Evolutionary conservation across 2,888 invertebrate genomes (phyloP).

Genomic region (Trichopoda pennipes): DNA sequence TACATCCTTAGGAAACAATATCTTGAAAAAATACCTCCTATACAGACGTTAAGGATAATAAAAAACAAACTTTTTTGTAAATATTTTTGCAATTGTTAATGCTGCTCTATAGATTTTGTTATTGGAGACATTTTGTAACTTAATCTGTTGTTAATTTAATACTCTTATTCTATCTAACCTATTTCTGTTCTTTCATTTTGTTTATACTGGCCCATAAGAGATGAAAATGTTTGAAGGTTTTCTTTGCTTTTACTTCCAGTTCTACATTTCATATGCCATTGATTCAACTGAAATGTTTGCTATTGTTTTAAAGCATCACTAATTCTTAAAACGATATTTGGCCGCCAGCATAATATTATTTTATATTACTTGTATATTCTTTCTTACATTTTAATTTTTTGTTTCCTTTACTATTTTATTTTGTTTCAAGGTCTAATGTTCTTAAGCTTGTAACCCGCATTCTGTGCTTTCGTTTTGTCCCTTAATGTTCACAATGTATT

Average conservation of each 20-base stretch:
- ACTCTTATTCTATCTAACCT: constrained; percentile 4
- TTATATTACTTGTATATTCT: neutral
- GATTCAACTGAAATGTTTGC: neutral
- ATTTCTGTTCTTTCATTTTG: neutral
- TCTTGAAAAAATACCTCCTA: neutral
- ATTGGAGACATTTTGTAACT: constrained; percentile 7
- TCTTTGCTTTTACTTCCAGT: neutral
- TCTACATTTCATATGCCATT: neutral
- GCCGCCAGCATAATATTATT: constrained; percentile 23
- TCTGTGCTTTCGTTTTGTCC: constrained; percentile 21
- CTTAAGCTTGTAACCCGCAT: constrained; percentile 38
- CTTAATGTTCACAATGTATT: constrained; percentile 14
- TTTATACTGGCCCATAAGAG: neutral
- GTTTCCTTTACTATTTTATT: neutral
- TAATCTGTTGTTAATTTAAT: constrained; percentile 46
- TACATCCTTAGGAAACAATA: constrained; percentile 34
- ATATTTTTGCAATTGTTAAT: constrained; percentile 9
- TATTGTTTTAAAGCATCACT: constrained; percentile 9
- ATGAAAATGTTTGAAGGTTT: neutral
- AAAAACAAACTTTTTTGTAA: constrained; percentile 4
- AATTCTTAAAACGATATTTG: constrained; percentile 5
- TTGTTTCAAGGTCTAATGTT: constrained; percentile 25
- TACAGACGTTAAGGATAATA: neutral
- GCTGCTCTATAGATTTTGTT: neutral
- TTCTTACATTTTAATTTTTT: no score